Evolutionary conservation across 1,140 invertebrate species (phyloP).

Genomic region (Holcopasites calliopsidis): DNA sequence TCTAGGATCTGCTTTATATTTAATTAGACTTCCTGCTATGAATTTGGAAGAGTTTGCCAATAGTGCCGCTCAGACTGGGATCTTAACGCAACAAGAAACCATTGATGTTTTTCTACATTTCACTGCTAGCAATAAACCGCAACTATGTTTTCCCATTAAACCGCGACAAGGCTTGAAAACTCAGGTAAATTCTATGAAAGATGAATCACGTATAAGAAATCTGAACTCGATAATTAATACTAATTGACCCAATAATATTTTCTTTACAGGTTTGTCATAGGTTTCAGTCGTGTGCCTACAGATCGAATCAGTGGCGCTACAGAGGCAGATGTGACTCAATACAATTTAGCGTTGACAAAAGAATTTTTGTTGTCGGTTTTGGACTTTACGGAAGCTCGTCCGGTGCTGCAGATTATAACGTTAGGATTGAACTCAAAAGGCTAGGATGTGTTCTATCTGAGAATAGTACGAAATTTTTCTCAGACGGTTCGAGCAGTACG

Average conservation of each 20-base stretch:
- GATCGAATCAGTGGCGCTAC: constrained; percentile 97
- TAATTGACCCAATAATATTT: too few relatives aligned
- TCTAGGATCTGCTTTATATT: constrained; percentile 88
- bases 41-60: constrained; percentile 94
- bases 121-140: constrained; percentile 90
- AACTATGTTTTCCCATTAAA: constrained; percentile 89
- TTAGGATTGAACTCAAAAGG: constrained; percentile 94
- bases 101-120: constrained; percentile 96
- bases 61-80: constrained; percentile 92
- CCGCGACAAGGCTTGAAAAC: constrained; percentile 91
- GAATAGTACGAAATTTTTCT: constrained; percentile 95
- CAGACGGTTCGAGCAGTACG: constrained; percentile 95
- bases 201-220: too few relatives aligned
- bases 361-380: constrained; percentile 96
- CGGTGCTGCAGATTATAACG: constrained; percentile 93
- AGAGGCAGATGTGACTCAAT: constrained; percentile 95
- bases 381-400: constrained; percentile 95
- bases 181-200: constrained; percentile 80
- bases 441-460: constrained; percentile 91
- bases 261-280: constrained; percentile 90
- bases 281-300: constrained; percentile 97
- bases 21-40: constrained; percentile 95
- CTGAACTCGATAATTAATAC: too few relatives aligned
- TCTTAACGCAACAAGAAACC: constrained; percentile 93
- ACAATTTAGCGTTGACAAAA: constrained; percentile 94